Base-by-base conservation (phyloP, 92 coral and sea anemone genomes). In the Isaurus tuberculatus region DNA sequence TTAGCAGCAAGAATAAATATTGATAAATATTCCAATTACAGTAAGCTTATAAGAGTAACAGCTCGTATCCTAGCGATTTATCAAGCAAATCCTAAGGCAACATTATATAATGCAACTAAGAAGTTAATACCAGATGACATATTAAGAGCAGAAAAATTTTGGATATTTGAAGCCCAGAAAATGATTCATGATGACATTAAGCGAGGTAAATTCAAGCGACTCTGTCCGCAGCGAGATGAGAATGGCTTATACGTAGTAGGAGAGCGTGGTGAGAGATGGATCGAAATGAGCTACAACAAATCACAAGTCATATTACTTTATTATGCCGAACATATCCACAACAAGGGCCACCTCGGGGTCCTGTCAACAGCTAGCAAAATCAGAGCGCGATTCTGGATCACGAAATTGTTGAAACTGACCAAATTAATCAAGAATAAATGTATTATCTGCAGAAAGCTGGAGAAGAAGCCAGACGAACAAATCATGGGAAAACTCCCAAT, bases 231-330 rank as follows among this genome's bases (percentile, higher is more conserved):
- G 10, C 22, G 8, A 4, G 5, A 66, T 26, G 86, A 78, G 16
- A 70, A 88, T 26, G 89, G 89, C 44, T 78, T 88, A 33, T 65
- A 44, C 37, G 86, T 88, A 19, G 91, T 84, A 20, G 84, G 91
- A 20, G 86, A 71, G 2, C 83, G 86, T 40, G 82, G 48, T 3
- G 20, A 43, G 68, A 51, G 42, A 43, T 77, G 82, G 88, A 20
- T 79, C 31, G 86, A 88, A 55, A 31, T 79, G 79, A 84, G 83
- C 61, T 84, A 84, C 25, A 71, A 88, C 65, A 73, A 84, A n/a
- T n/a, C n/a, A n/a, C n/a, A n/a, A n/a, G n/a, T n/a, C n/a, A n/a
- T 80, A 53, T 87, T 89, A 5, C 72, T 49, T 16, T 80, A 84
- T 14, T 84, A 84, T 65, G 83, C 91, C 1, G 82, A 84, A 55